Conservation (phyloP, 2,113 vertebrate species). For the Pluvialis apricaria region DNA sequence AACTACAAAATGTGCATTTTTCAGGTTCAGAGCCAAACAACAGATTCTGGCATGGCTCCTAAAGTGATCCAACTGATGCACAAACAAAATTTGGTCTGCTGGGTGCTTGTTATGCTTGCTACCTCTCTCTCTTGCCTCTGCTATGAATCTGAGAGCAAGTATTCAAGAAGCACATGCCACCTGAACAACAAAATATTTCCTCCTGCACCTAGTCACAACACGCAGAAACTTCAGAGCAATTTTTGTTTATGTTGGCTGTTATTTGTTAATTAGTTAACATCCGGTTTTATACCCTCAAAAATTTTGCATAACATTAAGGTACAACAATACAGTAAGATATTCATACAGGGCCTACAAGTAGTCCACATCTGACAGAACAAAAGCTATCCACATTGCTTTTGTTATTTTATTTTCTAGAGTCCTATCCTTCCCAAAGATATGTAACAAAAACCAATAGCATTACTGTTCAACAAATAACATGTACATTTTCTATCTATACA, state of each 20-base stretch:
- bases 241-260: neutral
- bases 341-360: neutral
- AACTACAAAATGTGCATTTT: neutral
- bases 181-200: neutral
- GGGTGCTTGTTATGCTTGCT: neutral
- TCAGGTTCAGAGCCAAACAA: neutral
- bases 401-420: neutral
- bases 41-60: neutral
- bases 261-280: neutral
- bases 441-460: neutral
- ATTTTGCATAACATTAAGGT: neutral
- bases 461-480: neutral
- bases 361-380: neutral
- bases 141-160: neutral
- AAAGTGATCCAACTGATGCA: neutral
- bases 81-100: neutral
- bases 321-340: neutral
- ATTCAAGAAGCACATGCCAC: neutral
- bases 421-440: neutral
- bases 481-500: neutral
- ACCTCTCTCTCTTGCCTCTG: neutral
- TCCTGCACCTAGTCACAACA: neutral
- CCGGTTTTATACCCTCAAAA: neutral
- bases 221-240: neutral
- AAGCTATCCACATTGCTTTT: neutral